These are phyloP conservation scores for Xanthorhoe spadicearia DNA, from an alignment of 2,888 invertebrate species.

Conservation along the genomic window DNA sequence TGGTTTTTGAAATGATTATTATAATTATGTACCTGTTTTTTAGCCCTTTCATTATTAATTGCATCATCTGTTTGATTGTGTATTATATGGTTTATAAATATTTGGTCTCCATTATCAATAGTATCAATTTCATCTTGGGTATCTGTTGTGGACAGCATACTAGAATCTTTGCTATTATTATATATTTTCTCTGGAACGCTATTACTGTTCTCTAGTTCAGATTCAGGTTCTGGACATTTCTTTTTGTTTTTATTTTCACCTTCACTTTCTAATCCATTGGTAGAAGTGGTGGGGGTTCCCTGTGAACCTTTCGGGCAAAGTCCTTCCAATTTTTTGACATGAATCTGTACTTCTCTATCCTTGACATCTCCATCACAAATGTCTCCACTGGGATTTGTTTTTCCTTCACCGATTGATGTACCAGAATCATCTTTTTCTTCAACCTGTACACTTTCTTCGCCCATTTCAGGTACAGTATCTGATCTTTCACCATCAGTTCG, in stretches of 20 bases:
- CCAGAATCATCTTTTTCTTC: not conserved
- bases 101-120: slow-evolving; percentile 30
- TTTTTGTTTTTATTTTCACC: slow-evolving; percentile 7
- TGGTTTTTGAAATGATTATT: not conserved
- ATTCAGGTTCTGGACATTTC: slow-evolving; percentile 20
- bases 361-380: slow-evolving; percentile 8
- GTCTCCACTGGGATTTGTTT: not conserved
- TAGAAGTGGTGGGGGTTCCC: slow-evolving; percentile 12
- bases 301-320: not conserved
- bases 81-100: slow-evolving; percentile 23
- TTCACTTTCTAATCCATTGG: slow-evolving; percentile 16
- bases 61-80: slow-evolving; percentile 9
- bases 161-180: slow-evolving; percentile 32
- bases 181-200: slow-evolving; percentile 22
- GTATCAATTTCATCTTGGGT: slow-evolving; percentile 30
- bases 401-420: slow-evolving; percentile 2
- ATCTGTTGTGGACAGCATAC: slow-evolving; percentile 32
- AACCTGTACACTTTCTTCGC: slow-evolving; percentile 5
- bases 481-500: slow-evolving; percentile 10
- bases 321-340: slow-evolving; percentile 11
- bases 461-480: slow-evolving; percentile 11
- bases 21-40: slow-evolving; percentile 14
- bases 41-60: slow-evolving; percentile 7
- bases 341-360: slow-evolving; percentile 5
- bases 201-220: slow-evolving; percentile 27